These are phyloP conservation scores for Adela reaumurella DNA, from an alignment of 2,888 invertebrate species.

Conservation along the genomic window DNA sequence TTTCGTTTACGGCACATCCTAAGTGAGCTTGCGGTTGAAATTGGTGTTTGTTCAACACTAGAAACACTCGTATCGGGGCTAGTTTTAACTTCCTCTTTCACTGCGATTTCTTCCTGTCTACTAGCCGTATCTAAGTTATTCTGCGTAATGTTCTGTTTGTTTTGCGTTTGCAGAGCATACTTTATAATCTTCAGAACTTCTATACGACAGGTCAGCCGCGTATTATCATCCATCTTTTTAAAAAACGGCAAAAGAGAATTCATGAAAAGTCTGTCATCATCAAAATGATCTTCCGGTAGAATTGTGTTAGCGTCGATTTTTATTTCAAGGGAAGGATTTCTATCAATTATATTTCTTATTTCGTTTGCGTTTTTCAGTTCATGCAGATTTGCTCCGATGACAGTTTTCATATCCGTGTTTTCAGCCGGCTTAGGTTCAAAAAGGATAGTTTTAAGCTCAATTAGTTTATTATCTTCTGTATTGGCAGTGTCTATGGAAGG, in stretches of 20 bases:
- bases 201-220: constrained; percentile 35
- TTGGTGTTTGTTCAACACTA: constrained; percentile 14
- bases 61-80: constrained; percentile 26
- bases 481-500: no score
- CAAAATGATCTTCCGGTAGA: constrained; percentile 40
- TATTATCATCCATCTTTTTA: constrained; percentile 46
- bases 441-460: constrained; percentile 38
- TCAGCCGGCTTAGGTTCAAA: constrained; percentile 19
- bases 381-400: not conserved
- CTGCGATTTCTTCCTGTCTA: constrained; percentile 30
- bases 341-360: constrained; percentile 9
- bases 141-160: no score
- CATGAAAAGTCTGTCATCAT: constrained; percentile 45
- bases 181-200: constrained; percentile 40
- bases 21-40: constrained; percentile 23
- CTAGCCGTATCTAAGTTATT: constrained; percentile 34
- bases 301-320: constrained; percentile 43
- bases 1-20: constrained; percentile 43
- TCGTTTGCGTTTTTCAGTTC: not conserved
- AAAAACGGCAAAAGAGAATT: constrained; percentile 40
- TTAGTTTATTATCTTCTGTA: no score
- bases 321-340: constrained; percentile 28
- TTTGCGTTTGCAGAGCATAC: constrained; percentile 36
- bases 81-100: constrained; percentile 25
- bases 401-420: constrained; percentile 8